Conservation (phyloP, 2,888 invertebrate species). For the Hetaerina titia region DNA sequence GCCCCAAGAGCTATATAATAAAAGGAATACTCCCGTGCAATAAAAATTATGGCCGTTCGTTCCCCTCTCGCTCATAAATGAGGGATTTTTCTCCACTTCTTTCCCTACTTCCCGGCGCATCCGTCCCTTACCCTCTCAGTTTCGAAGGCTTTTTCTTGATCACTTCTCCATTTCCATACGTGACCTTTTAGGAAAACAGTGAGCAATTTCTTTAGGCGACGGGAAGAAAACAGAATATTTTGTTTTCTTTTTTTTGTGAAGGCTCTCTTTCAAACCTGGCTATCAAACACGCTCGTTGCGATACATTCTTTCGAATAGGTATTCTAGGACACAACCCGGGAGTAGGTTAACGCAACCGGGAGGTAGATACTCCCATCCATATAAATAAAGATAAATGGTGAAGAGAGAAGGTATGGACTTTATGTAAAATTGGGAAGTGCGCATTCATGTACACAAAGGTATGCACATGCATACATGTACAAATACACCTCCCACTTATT, state of each 20-base stretch:
- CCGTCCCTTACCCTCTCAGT: background rate
- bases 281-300: background rate
- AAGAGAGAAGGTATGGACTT: no score
- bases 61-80: background rate
- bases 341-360: background rate
- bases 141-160: background rate
- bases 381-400: no score
- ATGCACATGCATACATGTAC: no score
- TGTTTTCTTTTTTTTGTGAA: no score
- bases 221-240: background rate
- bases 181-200: background rate
- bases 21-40: background rate
- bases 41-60: background rate
- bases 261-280: background rate
- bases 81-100: background rate
- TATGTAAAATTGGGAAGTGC: no score
- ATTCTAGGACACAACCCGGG: background rate
- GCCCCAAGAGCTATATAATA: background rate
- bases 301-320: background rate
- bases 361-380: background rate
- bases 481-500: no score
- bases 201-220: background rate
- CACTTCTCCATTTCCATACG: constrained; percentile 10
- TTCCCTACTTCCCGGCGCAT: no score
- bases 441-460: no score